Evolutionary conservation across 2,797 vertebrate genomes (phyloP).

Genomic region (Bradypus variegatus): DNA sequence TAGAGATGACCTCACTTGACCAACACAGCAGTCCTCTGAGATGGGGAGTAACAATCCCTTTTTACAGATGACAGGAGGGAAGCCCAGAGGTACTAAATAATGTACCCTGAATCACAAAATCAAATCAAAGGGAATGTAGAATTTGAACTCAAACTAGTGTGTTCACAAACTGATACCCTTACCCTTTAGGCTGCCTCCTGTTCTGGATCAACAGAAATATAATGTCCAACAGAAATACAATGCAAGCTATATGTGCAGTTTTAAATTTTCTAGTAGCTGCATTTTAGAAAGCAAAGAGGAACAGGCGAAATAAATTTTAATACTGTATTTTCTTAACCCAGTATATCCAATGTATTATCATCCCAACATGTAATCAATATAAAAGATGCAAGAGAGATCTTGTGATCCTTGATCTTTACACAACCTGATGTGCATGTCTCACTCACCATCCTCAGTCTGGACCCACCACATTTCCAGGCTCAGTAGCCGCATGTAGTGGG

Average conservation of each 20-base stretch:
- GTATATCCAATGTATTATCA: background rate
- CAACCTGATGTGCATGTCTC: too few relatives aligned
- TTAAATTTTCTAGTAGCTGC: background rate
- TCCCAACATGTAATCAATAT: too few relatives aligned
- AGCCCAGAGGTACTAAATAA: rapidly evolving
- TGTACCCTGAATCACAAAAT: background rate
- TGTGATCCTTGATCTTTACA: too few relatives aligned
- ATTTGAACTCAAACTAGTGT: too few relatives aligned
- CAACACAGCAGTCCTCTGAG: rapidly evolving
- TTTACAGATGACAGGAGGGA: rapidly evolving
- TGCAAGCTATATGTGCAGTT: rapidly evolving
- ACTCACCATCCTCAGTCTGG: too few relatives aligned
- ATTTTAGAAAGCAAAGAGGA: background rate
- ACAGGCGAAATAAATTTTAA: rapidly evolving
- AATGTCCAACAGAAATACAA: rapidly evolving
- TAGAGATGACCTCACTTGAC: background rate
- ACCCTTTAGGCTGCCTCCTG: rapidly evolving
- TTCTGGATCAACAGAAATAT: background rate
- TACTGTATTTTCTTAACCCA: rapidly evolving
- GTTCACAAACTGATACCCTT: rapidly evolving
- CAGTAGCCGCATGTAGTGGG: too few relatives aligned
- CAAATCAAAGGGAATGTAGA: rapidly evolving
- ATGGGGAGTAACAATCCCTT: rapidly evolving
- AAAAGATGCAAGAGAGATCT: too few relatives aligned
- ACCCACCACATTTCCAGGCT: too few relatives aligned